phyloP scores from a whole-genome alignment of 2,888 invertebrate genomes.

The Lasioglossum figueresi region DNA sequence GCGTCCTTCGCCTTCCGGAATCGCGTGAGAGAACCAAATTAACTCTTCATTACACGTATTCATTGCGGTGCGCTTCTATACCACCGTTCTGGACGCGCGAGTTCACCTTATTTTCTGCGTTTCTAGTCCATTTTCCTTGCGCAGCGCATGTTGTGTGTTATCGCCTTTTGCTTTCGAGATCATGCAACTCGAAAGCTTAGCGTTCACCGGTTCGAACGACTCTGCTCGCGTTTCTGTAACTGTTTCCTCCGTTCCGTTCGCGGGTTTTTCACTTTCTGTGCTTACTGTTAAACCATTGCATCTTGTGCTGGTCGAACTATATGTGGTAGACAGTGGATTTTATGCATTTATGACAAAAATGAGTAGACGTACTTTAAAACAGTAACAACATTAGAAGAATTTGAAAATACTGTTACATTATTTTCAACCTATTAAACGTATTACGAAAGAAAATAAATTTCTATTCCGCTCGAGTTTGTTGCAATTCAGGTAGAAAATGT shows the following conservation, averaged over 20 bases:
- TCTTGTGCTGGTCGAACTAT: too few relatives aligned
- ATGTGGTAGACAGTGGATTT: too few relatives aligned
- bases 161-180: slow-evolving; percentile 65
- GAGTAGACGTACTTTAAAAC: too few relatives aligned
- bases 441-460: too few relatives aligned
- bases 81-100: slow-evolving; percentile 53
- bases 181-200: slow-evolving; percentile 44
- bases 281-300: neutral
- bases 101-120: slow-evolving; percentile 31
- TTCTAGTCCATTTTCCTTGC: slow-evolving; percentile 37
- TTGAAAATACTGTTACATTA: too few relatives aligned
- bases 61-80: slow-evolving; percentile 9
- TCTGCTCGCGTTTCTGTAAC: neutral
- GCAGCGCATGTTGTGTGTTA: neutral
- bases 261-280: slow-evolving; percentile 37
- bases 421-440: too few relatives aligned
- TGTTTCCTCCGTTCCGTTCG: slow-evolving; percentile 16
- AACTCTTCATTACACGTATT: slow-evolving; percentile 65
- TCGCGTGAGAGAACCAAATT: slow-evolving; percentile 75
- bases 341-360: too few relatives aligned
- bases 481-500: too few relatives aligned
- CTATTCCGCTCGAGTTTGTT: too few relatives aligned
- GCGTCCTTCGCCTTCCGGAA: slow-evolving; percentile 73
- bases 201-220: slow-evolving; percentile 30
- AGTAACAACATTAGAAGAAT: too few relatives aligned